A percentile compares a stretch with the other conserved stretches of the same genome.
phyloP scores from a whole-genome alignment of 1,140 invertebrate genomes.

The Pseudomyrmex concolor region DNA sequence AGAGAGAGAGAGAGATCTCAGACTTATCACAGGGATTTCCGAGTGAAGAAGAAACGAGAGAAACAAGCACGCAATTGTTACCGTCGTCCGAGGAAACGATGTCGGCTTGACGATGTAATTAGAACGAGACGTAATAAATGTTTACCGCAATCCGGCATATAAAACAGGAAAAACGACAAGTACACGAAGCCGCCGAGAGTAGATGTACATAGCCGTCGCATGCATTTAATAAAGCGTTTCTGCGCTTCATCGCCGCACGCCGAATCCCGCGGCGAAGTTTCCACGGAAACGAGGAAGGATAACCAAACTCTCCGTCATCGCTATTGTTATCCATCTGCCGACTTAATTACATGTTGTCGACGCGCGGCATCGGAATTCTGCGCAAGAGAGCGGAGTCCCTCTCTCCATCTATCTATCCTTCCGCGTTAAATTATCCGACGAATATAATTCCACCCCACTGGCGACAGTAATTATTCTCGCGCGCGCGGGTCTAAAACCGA shows the following conservation, averaged over 20 bases:
- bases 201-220: background rate
- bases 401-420: background rate
- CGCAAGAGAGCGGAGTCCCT: background rate
- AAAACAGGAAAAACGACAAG: background rate
- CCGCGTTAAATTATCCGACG: conserved; percentile 46
- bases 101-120: conserved; percentile 27
- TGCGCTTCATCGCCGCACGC: background rate
- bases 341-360: conserved; percentile 31
- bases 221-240: conserved; percentile 36
- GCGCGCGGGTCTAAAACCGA: conserved; percentile 23
- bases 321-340: conserved; percentile 41
- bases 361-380: conserved; percentile 16
- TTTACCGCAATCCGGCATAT: conserved; percentile 3
- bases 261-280: conserved; percentile 1
- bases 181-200: background rate
- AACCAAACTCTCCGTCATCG: conserved; percentile 8
- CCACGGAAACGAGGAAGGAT: background rate
- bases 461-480: conserved; percentile 37
- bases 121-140: conserved; percentile 18
- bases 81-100: background rate
- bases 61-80: conserved; percentile 21
- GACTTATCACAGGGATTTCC: background rate
- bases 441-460: conserved; percentile 40
- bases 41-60: background rate
- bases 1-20: background rate